Evolutionary conservation across 2,888 invertebrate species (phyloP), one percentile per base, ranked within the genome.

Genomic region (Tuberolachnus salignus): DNA sequence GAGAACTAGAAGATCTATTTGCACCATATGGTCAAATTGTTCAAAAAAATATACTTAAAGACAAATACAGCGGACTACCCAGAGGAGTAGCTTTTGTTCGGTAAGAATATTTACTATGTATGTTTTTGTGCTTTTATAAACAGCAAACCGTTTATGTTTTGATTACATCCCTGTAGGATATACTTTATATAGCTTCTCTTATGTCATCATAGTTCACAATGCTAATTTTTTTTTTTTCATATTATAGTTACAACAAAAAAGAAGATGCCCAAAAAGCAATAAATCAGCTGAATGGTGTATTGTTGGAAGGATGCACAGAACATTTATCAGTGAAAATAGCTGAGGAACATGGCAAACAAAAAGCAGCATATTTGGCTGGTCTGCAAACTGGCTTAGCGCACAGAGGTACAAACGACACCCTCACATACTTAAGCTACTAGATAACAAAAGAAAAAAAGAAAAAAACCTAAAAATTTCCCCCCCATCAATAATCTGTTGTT

Each of bases 261-360:
- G 93, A 94, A 84, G 94, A 96, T 86, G 96, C 97, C 23, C 93
- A 94, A 84, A 92, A 92, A 83, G 96, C 97, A 81, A 95, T 96
- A 84, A 90, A 91, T 66, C 91, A 91, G 82, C 87, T 97, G 82
- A 94, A 95, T 86, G 94, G 94, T 83, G 92, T 92, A 82, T 91
- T 94, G 86, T 92, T 94, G 72, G 92, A 93, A 83, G 95, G 94
- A 82, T 92, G 92, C 81, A 91, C 91, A 81, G 92, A 94, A 85
- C 92, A 95, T 26, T 88, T 97, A 63, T 90, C 91, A 82, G 94
- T 97, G 34, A 92, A 92, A 88, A 91, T 92, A 83, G 94, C 94
- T 0, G 94, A 94, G 84, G 94, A 94, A 85, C 94, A 94, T 83
- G 93, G 92, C 3, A 91, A 92, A 84, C 92, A 92, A 85, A 92